These are phyloP conservation scores for Melitaea cinxia DNA, from an alignment of 1,140 invertebrate genomes.

Conservation along the genomic window DNA sequence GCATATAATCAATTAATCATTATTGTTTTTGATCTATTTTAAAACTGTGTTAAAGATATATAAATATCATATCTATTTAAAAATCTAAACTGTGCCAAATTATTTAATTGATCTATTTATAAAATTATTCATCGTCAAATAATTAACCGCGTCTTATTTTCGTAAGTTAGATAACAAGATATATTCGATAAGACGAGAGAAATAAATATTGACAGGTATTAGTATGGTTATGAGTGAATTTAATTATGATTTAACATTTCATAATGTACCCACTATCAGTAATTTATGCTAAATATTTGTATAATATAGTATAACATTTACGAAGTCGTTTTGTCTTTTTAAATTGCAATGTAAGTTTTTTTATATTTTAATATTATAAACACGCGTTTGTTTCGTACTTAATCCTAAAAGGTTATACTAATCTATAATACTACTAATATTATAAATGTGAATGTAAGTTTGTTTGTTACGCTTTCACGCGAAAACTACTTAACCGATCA, in stretches of 20 bases:
- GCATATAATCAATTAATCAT: too few relatives aligned
- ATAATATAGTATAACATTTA: neutral
- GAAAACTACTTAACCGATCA: too few relatives aligned
- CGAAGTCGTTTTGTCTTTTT: neutral
- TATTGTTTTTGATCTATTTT: too few relatives aligned
- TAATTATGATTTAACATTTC: neutral
- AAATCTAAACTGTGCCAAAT: constrained; percentile 30
- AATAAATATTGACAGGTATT: too few relatives aligned
- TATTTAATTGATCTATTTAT: constrained; percentile 37
- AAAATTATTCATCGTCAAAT: constrained; percentile 13
- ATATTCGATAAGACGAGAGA: neutral
- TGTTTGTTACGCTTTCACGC: too few relatives aligned
- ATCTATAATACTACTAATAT: too few relatives aligned
- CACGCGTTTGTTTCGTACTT: too few relatives aligned
- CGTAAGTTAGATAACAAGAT: constrained; percentile 10
- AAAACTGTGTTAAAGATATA: too few relatives aligned
- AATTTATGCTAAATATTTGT: too few relatives aligned
- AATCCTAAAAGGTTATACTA: too few relatives aligned
- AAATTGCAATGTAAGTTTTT: constrained; percentile 1
- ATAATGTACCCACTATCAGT: too few relatives aligned
- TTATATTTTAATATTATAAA: neutral
- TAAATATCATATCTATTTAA: constrained; percentile 3
- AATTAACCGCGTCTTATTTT: constrained; percentile 4
- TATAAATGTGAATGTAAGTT: too few relatives aligned
- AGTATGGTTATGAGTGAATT: neutral